These are phyloP conservation scores for Agonopterix subpropinquella DNA, from an alignment of 2,888 invertebrate genomes.

Conservation along the genomic window DNA sequence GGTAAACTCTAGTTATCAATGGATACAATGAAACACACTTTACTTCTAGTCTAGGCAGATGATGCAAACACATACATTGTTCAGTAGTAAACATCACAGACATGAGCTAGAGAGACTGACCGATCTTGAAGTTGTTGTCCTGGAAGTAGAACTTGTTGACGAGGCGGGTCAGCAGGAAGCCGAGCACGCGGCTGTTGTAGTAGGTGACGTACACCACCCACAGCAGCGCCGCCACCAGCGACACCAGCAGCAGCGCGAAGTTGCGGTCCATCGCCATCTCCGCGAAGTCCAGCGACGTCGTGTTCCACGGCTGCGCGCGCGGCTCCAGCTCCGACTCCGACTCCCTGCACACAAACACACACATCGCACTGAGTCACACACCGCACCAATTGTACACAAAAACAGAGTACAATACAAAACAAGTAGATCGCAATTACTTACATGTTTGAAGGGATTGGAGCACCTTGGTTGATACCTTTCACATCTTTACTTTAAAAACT, in stretches of 20 bases:
- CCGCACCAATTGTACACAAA: neutral
- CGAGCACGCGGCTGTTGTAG: constrained; percentile 95
- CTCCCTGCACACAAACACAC: constrained; percentile 38
- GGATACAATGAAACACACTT: too few relatives aligned
- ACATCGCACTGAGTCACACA: neutral
- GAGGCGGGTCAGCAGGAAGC: constrained; percentile 91
- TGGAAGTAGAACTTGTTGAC: constrained; percentile 90
- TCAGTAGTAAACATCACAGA: neutral
- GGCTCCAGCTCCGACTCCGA: constrained; percentile 39
- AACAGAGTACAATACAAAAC: neutral
- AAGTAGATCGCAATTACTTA: neutral
- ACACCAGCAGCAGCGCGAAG: constrained; percentile 84
- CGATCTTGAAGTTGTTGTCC: constrained; percentile 92
- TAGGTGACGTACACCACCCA: constrained; percentile 97
- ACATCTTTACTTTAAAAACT: too few relatives aligned
- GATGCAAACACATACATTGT: too few relatives aligned
- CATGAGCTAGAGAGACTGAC: constrained; percentile 59
- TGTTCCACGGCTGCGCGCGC: constrained; percentile 75
- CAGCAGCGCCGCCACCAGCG: constrained; percentile 86
- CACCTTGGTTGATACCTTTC: too few relatives aligned
- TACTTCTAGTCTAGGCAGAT: too few relatives aligned
- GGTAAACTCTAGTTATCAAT: too few relatives aligned
- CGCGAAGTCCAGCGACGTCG: constrained; percentile 72
- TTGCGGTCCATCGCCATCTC: constrained; percentile 86
- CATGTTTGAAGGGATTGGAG: neutral